Conservation (phyloP, 2,888 invertebrate species). For the Pardosa pseudoannulata region DNA sequence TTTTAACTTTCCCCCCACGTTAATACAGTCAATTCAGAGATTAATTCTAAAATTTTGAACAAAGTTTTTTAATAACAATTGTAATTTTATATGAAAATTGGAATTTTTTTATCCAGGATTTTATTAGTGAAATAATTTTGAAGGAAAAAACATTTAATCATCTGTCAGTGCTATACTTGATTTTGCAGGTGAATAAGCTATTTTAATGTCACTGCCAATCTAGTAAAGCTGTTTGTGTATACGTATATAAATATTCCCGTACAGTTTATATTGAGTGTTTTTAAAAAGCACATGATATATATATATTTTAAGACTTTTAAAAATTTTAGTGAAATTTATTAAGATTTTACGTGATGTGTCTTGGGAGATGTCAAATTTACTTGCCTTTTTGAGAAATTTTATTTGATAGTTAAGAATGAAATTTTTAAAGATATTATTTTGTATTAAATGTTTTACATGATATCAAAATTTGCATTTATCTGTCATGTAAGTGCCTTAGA, state of each 20-base stretch:
- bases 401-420: background rate
- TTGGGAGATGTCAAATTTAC: background rate
- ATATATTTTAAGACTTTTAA: background rate
- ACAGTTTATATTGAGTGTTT: conserved; percentile 1
- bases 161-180: too few species aligned
- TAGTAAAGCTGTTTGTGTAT: background rate
- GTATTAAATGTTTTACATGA: conserved; percentile 8
- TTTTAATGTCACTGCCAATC: background rate
- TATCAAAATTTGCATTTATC: conserved; percentile 35
- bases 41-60: too few species aligned
- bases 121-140: too few species aligned
- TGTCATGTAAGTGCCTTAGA: conserved; percentile 61
- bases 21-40: too few species aligned
- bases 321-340: background rate
- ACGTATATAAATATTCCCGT: background rate
- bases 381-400: background rate
- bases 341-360: background rate
- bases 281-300: background rate
- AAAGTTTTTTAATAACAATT: too few species aligned
- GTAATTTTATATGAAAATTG: too few species aligned
- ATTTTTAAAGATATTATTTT: background rate
- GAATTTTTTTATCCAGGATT: too few species aligned
- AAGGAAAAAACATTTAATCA: too few species aligned
- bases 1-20: too few species aligned
- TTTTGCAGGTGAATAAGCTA: background rate